Conservation (phyloP, 2,888 invertebrate genomes). For the Trimorus sp. region DNA sequence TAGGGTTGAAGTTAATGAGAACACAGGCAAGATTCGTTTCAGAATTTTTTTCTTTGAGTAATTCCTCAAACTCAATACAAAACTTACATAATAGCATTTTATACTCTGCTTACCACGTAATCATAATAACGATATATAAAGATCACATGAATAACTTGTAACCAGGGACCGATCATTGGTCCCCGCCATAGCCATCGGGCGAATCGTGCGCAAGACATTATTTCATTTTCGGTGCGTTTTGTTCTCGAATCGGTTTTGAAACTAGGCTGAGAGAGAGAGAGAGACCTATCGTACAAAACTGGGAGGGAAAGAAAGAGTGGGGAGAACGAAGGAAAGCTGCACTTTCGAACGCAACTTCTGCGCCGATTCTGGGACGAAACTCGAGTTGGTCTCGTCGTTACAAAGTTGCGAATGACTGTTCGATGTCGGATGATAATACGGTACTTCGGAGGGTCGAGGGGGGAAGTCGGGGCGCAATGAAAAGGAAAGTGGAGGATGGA, state of each 20-base stretch:
- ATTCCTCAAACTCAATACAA: slow-evolving; percentile 75
- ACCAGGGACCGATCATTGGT: slow-evolving; percentile 64
- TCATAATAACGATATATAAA: slow-evolving; percentile 75
- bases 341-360: slow-evolving; percentile 1
- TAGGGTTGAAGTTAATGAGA: slow-evolving; percentile 22
- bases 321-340: too few species aligned
- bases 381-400: slow-evolving; percentile 49
- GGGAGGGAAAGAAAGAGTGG: neutral
- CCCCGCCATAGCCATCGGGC: slow-evolving; percentile 73
- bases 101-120: slow-evolving; percentile 75
- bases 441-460: neutral
- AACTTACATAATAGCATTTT: slow-evolving; percentile 77
- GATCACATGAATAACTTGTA: slow-evolving; percentile 73
- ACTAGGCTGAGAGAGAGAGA: neutral
- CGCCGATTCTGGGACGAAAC: slow-evolving; percentile 51
- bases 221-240: slow-evolving; percentile 59
- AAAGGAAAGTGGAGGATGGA: neutral
- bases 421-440: slow-evolving; percentile 18
- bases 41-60: slow-evolving; percentile 67
- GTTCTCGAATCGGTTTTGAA: slow-evolving; percentile 29
- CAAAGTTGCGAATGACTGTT: slow-evolving; percentile 50
- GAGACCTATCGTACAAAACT: slow-evolving; percentile 10
- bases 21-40: slow-evolving; percentile 64
- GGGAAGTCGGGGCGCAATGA: too few species aligned
- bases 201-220: slow-evolving; percentile 71